A percentile compares a stretch with the other conserved stretches of the same genome.
phyloP scores from a whole-genome alignment of 1,140 invertebrate genomes.

The honey bee (Apis mellifera) region Amel_HAv3.1 CM009931.2:25036001-25036500 shows the following conservation, averaged over 20 bases:
- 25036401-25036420: not conserved
- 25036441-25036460: constrained; percentile 52
- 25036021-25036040: constrained; percentile 29
- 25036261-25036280: not conserved
- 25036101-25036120: not conserved
- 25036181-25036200: not conserved
- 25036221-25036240: not conserved
- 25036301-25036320: constrained; percentile 35
- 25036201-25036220: not conserved
- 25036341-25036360: constrained; percentile 36
- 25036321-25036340: constrained; percentile 12
- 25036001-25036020: not conserved
- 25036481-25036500: constrained; percentile 10
- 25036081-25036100: constrained; percentile 4
- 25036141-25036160: not conserved
- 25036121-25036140: constrained; percentile 10
- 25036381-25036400: not conserved
- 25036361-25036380: constrained; percentile 6
- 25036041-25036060: not conserved
- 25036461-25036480: constrained; percentile 1
- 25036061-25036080: constrained; percentile 21
- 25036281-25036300: constrained; percentile 1
- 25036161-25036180: constrained; percentile 1
- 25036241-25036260: constrained; percentile 7
- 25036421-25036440: not conserved